Evolutionary conservation across 64 coral and sea anemone species (phyloP).

Genomic region (Montipora cactus): DNA sequence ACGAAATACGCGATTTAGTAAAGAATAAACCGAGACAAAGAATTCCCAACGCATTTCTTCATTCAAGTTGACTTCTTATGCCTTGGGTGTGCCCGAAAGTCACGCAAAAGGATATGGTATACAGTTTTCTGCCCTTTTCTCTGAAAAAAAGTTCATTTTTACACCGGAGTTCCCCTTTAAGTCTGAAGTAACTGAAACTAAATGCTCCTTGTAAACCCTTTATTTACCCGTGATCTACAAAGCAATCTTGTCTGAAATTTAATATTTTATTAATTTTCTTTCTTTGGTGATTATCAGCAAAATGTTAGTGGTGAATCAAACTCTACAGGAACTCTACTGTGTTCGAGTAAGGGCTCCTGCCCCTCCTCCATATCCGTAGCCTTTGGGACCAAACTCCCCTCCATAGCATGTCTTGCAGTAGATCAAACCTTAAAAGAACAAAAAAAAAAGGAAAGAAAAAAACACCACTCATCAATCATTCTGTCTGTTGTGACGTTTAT

Average conservation of each 20-base stretch:
- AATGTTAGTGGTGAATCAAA: background rate
- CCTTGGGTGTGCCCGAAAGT: background rate
- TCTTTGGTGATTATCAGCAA: background rate
- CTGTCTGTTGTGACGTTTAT: background rate
- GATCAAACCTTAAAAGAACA: slow-evolving; percentile 19
- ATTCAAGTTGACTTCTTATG: too few relatives aligned
- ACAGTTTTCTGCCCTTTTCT: too few relatives aligned
- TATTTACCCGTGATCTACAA: too few relatives aligned
- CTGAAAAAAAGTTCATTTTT: too few relatives aligned
- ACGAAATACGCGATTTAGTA: too few relatives aligned
- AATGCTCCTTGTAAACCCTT: background rate
- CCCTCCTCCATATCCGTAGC: slow-evolving; percentile 61
- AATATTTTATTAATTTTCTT: background rate
- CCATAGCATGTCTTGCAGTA: slow-evolving; percentile 74
- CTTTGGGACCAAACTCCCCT: slow-evolving; percentile 55
- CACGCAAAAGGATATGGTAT: background rate
- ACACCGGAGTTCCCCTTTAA: too few relatives aligned
- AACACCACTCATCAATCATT: background rate
- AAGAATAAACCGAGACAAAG: too few relatives aligned
- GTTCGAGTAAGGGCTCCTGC: slow-evolving; percentile 63
- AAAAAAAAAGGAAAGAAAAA: background rate
- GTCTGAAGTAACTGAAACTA: background rate
- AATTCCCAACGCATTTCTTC: too few relatives aligned
- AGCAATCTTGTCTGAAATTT: background rate
- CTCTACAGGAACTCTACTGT: background rate